Conservation (phyloP, 2,797 vertebrate species). For the Chelonia mydas region DNA sequence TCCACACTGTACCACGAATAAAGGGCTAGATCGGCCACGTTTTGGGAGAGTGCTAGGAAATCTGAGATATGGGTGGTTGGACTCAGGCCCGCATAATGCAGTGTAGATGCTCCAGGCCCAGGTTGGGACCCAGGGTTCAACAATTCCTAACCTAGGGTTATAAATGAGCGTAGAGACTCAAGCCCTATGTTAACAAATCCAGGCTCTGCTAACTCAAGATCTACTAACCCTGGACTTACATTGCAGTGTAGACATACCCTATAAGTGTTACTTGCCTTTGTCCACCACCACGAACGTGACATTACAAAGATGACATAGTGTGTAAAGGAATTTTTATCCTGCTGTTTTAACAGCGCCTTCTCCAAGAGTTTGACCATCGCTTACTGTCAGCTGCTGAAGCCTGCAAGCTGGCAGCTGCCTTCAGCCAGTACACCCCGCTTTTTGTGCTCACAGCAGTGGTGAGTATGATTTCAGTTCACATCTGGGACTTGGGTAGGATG, state of each 20-base stretch:
- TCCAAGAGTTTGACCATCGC: conserved; percentile 84
- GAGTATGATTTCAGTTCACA: conserved; percentile 36
- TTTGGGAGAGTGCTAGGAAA: neutral
- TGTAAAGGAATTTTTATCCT: neutral
- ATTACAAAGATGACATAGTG: neutral
- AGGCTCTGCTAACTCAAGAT: neutral
- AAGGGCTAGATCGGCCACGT: neutral
- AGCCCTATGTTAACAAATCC: neutral
- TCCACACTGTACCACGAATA: neutral
- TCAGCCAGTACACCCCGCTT: conserved; percentile 91
- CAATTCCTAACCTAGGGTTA: neutral
- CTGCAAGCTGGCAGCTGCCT: conserved; percentile 90
- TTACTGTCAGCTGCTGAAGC: conserved; percentile 91
- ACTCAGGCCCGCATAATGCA: neutral
- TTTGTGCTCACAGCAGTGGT: conserved; percentile 93
- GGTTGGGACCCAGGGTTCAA: neutral
- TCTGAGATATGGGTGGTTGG: neutral
- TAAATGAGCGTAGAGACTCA: neutral
- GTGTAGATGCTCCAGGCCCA: neutral
- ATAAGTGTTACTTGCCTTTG: neutral
- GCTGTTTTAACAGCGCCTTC: conserved; percentile 79
- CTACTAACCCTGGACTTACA: neutral
- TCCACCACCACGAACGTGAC: neutral
- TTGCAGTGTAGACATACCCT: neutral
- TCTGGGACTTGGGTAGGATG: neutral